These are phyloP conservation scores for Scaptomyza hsui DNA, from an alignment of 1,140 invertebrate genomes.

Conservation along the genomic window DNA sequence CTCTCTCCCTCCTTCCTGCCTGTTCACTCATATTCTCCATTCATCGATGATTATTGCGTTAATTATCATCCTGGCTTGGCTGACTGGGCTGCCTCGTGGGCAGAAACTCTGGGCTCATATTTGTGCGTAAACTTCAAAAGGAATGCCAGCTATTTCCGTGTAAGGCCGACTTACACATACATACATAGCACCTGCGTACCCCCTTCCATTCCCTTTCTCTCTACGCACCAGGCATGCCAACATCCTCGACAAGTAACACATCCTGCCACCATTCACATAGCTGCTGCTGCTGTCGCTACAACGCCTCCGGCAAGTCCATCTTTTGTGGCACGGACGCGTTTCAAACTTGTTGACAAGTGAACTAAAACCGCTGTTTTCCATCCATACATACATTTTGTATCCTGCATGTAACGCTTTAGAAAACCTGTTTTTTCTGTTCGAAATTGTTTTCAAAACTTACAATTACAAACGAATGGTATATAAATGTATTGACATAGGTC, in stretches of 20 bases:
- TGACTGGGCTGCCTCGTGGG: constrained; percentile 9
- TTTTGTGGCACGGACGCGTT: not conserved
- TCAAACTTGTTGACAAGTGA: constrained; percentile 55
- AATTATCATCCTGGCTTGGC: constrained; percentile 73
- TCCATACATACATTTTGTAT: not conserved
- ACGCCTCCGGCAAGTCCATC: constrained; percentile 12
- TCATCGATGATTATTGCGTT: constrained; percentile 83
- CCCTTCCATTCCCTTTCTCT: too few species aligned
- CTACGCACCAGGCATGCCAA: constrained; percentile 35
- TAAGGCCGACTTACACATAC: constrained; percentile 39
- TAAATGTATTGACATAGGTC: too few species aligned
- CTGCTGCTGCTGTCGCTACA: constrained; percentile 2
- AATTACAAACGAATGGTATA: too few species aligned
- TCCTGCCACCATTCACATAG: constrained; percentile 29
- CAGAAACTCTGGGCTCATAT: constrained; percentile 43
- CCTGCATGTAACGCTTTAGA: too few species aligned
- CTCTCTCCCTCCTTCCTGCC: not conserved
- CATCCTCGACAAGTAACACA: constrained; percentile 30
- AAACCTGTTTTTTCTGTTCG: too few species aligned
- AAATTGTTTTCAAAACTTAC: too few species aligned
- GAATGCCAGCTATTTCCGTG: constrained; percentile 78
- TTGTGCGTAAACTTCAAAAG: constrained; percentile 83
- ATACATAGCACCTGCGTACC: not conserved
- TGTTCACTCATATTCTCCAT: constrained; percentile 41
- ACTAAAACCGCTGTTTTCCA: constrained; percentile 64